Percentiles rank a stretch among this genome's conserved stretches.
Conservation (phyloP, 2,888 invertebrate species). For the Drosophila recens region DNA sequence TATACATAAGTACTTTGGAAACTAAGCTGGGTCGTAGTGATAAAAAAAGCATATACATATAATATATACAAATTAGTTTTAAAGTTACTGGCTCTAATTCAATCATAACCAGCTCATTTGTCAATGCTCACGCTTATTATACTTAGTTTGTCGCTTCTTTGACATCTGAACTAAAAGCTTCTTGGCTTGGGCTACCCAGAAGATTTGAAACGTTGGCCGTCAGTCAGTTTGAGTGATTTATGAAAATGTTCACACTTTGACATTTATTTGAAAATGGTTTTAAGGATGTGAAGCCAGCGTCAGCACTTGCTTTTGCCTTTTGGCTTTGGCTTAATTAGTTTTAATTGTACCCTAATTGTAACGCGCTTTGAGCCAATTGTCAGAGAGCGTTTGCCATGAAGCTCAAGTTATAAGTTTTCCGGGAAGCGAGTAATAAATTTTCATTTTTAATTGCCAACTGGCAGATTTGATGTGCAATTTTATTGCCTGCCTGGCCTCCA, state of each 20-base stretch:
- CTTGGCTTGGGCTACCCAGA: not conserved
- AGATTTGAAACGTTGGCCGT: not conserved
- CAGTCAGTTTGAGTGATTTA: not conserved
- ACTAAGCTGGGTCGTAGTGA: too few species aligned
- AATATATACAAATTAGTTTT: too few species aligned
- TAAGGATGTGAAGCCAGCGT: slow-evolving; percentile 1
- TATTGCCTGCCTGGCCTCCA: not conserved
- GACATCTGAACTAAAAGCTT: not conserved
- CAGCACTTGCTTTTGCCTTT: not conserved
- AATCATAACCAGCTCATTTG: slow-evolving; percentile 11
- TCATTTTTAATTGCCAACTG: slow-evolving; percentile 42
- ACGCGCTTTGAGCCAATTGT: slow-evolving; percentile 46
- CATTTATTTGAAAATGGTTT: slow-evolving; percentile 45
- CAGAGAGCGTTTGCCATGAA: slow-evolving; percentile 12
- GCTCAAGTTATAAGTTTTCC: not conserved
- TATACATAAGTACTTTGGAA: too few species aligned
- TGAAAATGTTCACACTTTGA: slow-evolving; percentile 13
- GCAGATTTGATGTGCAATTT: slow-evolving; percentile 10
- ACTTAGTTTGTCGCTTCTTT: not conserved
- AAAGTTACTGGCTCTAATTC: not conserved
- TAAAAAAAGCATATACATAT: too few species aligned
- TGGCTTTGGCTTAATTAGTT: slow-evolving; percentile 46
- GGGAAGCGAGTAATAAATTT: slow-evolving; percentile 64
- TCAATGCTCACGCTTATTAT: not conserved
- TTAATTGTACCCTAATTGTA: slow-evolving; percentile 58